Base-by-base conservation (phyloP, 1,140 invertebrate species). In the Sitophilus oryzae region DNA sequence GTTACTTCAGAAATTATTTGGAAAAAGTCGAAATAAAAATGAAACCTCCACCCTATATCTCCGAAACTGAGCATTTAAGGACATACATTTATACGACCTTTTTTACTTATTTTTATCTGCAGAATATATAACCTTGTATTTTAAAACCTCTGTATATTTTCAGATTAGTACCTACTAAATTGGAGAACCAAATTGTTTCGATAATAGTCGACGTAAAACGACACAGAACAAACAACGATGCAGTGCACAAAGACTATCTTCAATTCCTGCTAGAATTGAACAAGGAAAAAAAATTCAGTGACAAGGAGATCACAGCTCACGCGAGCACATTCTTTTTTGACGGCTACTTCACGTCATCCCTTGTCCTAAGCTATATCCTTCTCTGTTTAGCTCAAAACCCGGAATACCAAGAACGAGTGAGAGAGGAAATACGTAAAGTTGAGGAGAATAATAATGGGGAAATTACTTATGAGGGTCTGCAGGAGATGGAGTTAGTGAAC, bases 401-500 rank as follows among this genome's bases (percentile, higher is more conserved):
- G n/a, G 34, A 50, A 22, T 44, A 53, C 14, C 57, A 59, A 25
- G 11, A 49, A 23, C 54, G 50, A 40, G 46, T 53, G 23, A 4
- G 46, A 46, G 30, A 55, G 14, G 45, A 59, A 16, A 50, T 59
- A 25, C 15, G 25, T 10, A 30, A 41, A 25, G 14, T 22, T 25
- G 45, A 49, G 38, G 11, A 50, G 15, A 30, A 56, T 21, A 47
- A 55, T 50, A 36, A 51, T 10, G 46, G 44, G 2, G 37, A 25
- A 30, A 11, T 55, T 8, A 55, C 57, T n/a, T 54, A 59, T 21
- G 57, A 59, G 14, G 46, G 46, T n/a, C 4, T 55, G n/a, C 45
- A 49, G 8, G 46, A 59, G 25, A 40, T 59, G 37, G 21, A 38
- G 11, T 59, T 46, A 34, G 9, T 59, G 18, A 36, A 59, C 48